Evolutionary conservation across 2,797 vertebrate species (phyloP).

Genomic region (Syngnathus acus): DNA sequence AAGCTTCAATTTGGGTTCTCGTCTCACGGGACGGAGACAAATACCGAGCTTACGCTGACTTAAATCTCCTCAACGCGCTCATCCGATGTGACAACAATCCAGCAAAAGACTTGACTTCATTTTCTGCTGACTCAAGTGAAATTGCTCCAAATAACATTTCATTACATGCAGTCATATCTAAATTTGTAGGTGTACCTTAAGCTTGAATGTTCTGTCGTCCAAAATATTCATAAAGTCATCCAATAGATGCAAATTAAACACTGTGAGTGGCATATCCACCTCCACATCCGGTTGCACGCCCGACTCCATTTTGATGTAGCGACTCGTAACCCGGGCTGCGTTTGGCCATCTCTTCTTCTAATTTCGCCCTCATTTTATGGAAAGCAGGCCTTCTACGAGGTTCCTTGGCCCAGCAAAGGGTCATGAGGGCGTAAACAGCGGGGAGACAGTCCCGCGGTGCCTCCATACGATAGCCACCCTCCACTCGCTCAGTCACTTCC

Average conservation of each 20-base stretch:
- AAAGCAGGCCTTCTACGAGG: slow-evolving; percentile 78
- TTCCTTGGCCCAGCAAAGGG: slow-evolving; percentile 81
- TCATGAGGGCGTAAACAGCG: slow-evolving; percentile 76
- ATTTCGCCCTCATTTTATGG: slow-evolving; percentile 77
- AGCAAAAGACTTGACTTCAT: slow-evolving; percentile 16
- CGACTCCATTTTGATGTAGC: neutral
- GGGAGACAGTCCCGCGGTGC: slow-evolving; percentile 62
- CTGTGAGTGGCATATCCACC: neutral
- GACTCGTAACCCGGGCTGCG: neutral
- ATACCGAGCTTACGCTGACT: slow-evolving; percentile 57
- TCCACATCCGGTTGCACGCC: slow-evolving; percentile 1
- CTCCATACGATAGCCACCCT: neutral
- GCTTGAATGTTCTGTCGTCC: neutral
- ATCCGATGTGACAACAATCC: slow-evolving; percentile 40
- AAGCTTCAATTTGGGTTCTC: slow-evolving; percentile 48
- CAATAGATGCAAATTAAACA: neutral
- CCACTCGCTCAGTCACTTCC: slow-evolving; percentile 5
- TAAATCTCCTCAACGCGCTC: slow-evolving; percentile 53
- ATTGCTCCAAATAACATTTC: slow-evolving; percentile 8
- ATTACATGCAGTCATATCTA: neutral
- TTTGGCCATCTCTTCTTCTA: slow-evolving; percentile 68
- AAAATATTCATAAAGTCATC: neutral
- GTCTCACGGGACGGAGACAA: slow-evolving; percentile 55
- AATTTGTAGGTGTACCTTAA: neutral
- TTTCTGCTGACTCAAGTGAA: slow-evolving; percentile 6